These are phyloP conservation scores for Grallaria varia DNA, from an alignment of 2,113 vertebrate genomes.

Conservation along the genomic window DNA sequence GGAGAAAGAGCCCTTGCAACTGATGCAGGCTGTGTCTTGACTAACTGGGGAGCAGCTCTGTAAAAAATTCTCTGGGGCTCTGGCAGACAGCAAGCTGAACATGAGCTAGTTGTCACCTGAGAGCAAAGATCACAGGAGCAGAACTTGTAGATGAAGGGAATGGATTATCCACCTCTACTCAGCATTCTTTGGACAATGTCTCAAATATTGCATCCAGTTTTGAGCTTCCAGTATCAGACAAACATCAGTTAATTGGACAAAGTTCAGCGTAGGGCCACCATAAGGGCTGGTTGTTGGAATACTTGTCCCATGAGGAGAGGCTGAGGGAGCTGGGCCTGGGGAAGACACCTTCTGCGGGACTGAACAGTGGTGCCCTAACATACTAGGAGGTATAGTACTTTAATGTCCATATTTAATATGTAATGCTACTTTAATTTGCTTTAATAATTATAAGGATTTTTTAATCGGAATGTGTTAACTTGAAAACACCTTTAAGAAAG, in stretches of 20 bases:
- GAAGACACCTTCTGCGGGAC: background rate
- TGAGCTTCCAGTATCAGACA: background rate
- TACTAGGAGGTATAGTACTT: background rate
- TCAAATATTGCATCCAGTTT: background rate
- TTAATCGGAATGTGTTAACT: background rate
- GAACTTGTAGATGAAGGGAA: background rate
- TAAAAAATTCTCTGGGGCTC: background rate
- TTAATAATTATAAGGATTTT: background rate
- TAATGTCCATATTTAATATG: background rate
- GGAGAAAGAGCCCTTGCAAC: background rate
- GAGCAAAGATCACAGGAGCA: background rate
- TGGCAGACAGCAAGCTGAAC: background rate
- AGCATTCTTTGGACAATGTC: background rate
- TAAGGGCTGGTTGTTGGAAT: background rate
- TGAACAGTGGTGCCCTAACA: background rate
- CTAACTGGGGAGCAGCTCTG: background rate
- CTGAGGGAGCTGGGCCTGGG: background rate
- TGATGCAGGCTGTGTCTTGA: background rate
- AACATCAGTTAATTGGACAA: background rate
- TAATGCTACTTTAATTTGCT: background rate
- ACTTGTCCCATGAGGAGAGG: background rate
- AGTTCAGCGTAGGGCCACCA: background rate
- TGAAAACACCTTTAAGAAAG: background rate
- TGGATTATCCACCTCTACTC: background rate
- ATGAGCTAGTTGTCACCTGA: background rate